Conservation (phyloP, 2,888 invertebrate species). For the Sthenelais limicola region DNA sequence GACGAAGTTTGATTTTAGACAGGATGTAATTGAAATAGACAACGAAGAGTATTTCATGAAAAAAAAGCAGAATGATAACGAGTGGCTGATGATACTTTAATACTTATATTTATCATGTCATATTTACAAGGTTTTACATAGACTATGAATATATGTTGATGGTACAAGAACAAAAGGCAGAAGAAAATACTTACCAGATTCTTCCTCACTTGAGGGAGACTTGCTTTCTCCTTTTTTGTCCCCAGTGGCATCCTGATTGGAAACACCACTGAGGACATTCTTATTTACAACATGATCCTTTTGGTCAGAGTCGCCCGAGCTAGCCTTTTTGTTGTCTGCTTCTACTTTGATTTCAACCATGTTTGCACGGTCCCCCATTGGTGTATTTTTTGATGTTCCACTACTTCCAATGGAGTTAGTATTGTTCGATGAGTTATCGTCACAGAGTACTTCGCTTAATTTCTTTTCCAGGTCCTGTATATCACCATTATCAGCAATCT, state of each 20-base stretch:
- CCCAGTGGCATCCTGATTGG: background rate
- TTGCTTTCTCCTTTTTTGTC: background rate
- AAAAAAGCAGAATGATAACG: no score
- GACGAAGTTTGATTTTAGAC: no score
- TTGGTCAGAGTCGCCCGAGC: background rate
- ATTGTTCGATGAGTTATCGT: slow-evolving; percentile 46
- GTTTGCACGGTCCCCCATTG: slow-evolving; percentile 19
- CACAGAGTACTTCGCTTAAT: slow-evolving; percentile 76
- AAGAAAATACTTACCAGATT: background rate
- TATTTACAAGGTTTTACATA: no score
- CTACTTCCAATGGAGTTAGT: background rate
- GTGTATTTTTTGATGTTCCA: background rate
- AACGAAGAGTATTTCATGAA: no score
- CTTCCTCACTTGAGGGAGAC: slow-evolving; percentile 26
- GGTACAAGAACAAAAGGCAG: no score
- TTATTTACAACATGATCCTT: background rate
- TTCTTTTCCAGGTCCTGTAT: slow-evolving; percentile 78
- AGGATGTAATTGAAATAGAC: no score
- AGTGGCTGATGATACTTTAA: no score
- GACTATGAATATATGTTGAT: no score
- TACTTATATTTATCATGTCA: no score
- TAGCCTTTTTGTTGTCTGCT: background rate
- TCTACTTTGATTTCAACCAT: slow-evolving; percentile 26
- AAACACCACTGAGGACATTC: background rate
- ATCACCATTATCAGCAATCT: slow-evolving; percentile 79